Evolutionary conservation across 2,888 invertebrate genomes (phyloP).

Genomic region (Podabrus alpinus): DNA sequence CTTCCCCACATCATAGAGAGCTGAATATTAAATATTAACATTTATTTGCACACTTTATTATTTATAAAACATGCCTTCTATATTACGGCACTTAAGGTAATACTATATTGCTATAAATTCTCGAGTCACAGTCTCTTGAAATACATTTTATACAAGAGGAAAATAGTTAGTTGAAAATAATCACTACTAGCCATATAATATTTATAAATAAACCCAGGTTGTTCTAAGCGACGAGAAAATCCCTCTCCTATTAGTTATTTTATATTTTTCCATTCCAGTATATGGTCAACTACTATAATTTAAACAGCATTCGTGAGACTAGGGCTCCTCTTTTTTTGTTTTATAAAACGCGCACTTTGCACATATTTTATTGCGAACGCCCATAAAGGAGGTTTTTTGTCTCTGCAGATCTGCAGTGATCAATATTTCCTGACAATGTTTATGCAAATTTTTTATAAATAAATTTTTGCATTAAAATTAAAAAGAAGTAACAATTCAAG

Average conservation of each 20-base stretch:
- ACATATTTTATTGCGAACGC: background rate
- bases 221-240: background rate
- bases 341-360: background rate
- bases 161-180: too few relatives aligned
- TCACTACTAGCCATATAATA: background rate
- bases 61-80: too few relatives aligned
- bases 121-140: too few relatives aligned
- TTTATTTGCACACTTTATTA: too few relatives aligned
- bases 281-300: background rate
- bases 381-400: background rate
- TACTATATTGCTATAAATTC: too few relatives aligned
- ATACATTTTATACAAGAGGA: too few relatives aligned
- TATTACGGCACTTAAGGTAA: too few relatives aligned
- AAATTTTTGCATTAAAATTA: too few relatives aligned
- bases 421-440: background rate
- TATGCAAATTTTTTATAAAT: background rate
- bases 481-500: too few relatives aligned
- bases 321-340: background rate
- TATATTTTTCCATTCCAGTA: background rate
- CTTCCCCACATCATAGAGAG: too few relatives aligned
- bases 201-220: background rate
- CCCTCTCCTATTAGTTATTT: background rate
- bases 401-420: background rate
- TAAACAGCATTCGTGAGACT: background rate
- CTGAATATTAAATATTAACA: too few relatives aligned